phyloP scores from a whole-genome alignment of 2,113 vertebrate species.

The Microtus montanus region DNA sequence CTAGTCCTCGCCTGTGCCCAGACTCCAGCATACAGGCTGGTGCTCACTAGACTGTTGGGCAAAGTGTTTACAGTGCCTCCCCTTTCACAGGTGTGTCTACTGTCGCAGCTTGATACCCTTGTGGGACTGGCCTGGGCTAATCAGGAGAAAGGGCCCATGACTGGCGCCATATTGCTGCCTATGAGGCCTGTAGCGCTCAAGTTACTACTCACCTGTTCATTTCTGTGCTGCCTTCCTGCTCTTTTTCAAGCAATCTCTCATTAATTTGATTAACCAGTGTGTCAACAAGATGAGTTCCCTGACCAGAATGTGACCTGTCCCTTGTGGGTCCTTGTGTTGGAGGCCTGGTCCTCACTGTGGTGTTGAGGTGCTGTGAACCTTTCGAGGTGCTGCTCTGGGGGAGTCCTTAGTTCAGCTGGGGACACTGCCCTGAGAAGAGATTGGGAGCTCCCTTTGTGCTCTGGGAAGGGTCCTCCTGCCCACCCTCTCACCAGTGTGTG shows the following conservation, averaged over 20 bases:
- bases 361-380: not conserved
- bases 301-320: not conserved
- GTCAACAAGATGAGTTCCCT: not conserved
- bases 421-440: not conserved
- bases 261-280: not conserved
- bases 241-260: not conserved
- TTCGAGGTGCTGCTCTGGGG: not conserved
- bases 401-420: not conserved
- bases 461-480: not conserved
- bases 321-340: not conserved
- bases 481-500: no score
- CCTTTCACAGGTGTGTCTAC: not conserved
- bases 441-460: not conserved
- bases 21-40: no score
- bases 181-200: rapidly evolving
- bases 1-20: not conserved
- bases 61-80: not conserved
- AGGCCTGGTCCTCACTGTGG: not conserved
- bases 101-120: no score
- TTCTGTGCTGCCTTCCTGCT: not conserved
- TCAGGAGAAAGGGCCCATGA: not conserved
- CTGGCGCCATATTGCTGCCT: not conserved
- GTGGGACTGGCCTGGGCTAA: not conserved
- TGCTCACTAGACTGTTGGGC: not conserved
- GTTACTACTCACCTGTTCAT: not conserved